Conservation (phyloP, 35 echinoderm and acorn worm species). For the Amphiura filiformis region DNA sequence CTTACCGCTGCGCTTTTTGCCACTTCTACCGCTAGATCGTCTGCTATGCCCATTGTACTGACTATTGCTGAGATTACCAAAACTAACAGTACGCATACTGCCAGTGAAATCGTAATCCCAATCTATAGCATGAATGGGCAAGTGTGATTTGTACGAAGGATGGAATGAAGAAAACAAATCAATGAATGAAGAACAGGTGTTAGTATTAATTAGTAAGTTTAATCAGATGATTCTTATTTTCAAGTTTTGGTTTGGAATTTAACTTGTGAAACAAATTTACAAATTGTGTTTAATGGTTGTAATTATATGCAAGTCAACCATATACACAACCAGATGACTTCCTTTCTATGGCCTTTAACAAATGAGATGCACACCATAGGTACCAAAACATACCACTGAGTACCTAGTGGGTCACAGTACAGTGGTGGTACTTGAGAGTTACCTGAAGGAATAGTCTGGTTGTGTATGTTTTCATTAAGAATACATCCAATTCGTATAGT, state of each 20-base stretch:
- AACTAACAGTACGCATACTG: slow-evolving; percentile 32
- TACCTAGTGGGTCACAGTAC: too few species aligned
- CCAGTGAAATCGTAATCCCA: slow-evolving; percentile 85
- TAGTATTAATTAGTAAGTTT: background rate
- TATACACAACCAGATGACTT: too few species aligned
- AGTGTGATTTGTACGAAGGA: background rate
- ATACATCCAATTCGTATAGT: too few species aligned
- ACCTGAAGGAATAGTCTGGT: too few species aligned
- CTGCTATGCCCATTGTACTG: slow-evolving; percentile 25
- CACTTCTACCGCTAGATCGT: slow-evolving; percentile 17
- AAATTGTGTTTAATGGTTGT: background rate
- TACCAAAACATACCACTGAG: too few species aligned
- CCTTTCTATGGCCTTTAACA: too few species aligned
- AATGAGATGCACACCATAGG: too few species aligned
- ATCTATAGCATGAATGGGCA: slow-evolving; percentile 43
- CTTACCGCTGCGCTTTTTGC: background rate
- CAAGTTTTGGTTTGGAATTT: too few species aligned
- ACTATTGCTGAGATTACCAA: slow-evolving; percentile 34
- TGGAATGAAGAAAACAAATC: background rate
- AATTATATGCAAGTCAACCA: too few species aligned
- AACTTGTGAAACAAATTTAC: background rate
- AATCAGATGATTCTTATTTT: too few species aligned
- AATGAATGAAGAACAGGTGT: background rate
- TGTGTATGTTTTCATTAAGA: too few species aligned
- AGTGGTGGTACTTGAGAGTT: too few species aligned